Conservation (phyloP, 64 coral and sea anemone species). For the Porites lutea region DNA sequence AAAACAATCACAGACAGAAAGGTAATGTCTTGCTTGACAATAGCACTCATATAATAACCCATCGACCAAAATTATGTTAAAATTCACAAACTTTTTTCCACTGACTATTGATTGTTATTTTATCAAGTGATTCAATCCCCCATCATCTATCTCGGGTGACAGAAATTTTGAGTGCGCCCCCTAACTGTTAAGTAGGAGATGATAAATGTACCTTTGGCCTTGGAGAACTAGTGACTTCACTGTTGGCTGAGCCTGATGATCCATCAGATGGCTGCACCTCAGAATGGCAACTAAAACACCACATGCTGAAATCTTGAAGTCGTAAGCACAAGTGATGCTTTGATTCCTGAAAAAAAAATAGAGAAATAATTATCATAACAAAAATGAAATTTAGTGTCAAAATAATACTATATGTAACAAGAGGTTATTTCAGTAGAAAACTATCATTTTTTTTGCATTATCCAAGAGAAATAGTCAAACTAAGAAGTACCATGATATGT, state of each 20-base stretch:
- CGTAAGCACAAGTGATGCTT: constrained; percentile 88
- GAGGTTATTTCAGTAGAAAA: too few relatives aligned
- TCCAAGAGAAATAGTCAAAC: too few relatives aligned
- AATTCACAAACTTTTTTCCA: too few relatives aligned
- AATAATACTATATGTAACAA: too few relatives aligned
- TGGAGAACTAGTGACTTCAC: neutral
- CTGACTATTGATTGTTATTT: too few relatives aligned
- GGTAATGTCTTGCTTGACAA: neutral
- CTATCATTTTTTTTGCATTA: too few relatives aligned
- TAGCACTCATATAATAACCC: too few relatives aligned
- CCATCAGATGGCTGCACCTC: constrained; percentile 75
- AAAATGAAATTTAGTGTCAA: neutral
- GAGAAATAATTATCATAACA: neutral
- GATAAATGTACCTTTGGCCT: neutral
- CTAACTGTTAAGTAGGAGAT: neutral
- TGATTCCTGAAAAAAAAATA: constrained; percentile 65
- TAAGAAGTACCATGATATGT: too few relatives aligned
- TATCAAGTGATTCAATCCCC: too few relatives aligned
- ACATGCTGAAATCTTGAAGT: constrained; percentile 79
- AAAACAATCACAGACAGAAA: neutral
- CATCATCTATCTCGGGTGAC: too few relatives aligned
- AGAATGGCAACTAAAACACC: constrained; percentile 94
- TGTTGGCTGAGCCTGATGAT: neutral
- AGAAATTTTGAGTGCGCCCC: too few relatives aligned
- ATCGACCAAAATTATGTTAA: too few relatives aligned